A percentile compares a stretch with the other conserved stretches of the same genome.
phyloP scores from a whole-genome alignment of 2,797 vertebrate genomes.

The Hyperoplus lanceolatus region DNA sequence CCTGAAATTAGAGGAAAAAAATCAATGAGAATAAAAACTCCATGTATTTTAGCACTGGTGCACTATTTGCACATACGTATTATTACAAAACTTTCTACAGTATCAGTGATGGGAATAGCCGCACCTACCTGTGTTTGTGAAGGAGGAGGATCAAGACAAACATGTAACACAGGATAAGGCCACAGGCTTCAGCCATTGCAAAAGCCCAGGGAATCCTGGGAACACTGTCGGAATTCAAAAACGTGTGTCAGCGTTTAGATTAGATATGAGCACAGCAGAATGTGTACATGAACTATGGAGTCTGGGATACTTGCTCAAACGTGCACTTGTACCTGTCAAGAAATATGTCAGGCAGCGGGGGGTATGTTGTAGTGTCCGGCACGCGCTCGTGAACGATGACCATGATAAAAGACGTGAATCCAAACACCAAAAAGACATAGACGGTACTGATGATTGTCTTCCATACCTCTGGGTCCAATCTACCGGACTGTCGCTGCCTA shows the following conservation, averaged over 20 bases:
- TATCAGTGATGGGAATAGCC: not conserved
- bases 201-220: constrained; percentile 98
- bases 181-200: constrained; percentile 97
- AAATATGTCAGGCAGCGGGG: constrained; percentile 97
- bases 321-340: constrained; percentile 90
- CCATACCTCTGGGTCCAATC: constrained; percentile 96
- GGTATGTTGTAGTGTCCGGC: constrained; percentile 96
- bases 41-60: not conserved
- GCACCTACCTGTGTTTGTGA: constrained; percentile 94
- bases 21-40: not conserved
- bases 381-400: constrained; percentile 97
- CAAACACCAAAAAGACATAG: constrained; percentile 95
- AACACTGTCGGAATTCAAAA: constrained; percentile 83
- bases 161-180: constrained; percentile 93
- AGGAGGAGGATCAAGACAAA: constrained; percentile 94
- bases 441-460: constrained; percentile 92
- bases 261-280: constrained; percentile 45
- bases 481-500: constrained; percentile 85
- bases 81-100: not conserved
- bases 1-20: constrained; percentile 75
- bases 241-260: constrained; percentile 50
- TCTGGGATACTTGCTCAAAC: constrained; percentile 25
- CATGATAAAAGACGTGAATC: constrained; percentile 97
- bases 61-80: too few species aligned
- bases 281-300: constrained; percentile 37